Base-by-base conservation (phyloP, 35 echinoderm and acorn worm species). In the Stichopus chloronotus region DNA sequence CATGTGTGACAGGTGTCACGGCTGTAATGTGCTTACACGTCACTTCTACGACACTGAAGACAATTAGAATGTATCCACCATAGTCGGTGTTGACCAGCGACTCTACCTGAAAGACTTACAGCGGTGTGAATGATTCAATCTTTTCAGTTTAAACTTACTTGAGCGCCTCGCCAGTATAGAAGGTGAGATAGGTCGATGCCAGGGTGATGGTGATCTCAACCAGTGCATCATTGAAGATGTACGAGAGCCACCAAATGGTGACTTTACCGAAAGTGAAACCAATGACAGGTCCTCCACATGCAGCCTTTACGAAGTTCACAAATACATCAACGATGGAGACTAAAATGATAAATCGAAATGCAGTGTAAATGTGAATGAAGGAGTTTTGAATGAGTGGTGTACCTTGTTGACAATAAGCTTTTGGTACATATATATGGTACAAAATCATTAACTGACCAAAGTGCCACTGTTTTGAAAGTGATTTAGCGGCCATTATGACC, bases 191-290 rank as follows among this genome's bases (percentile, higher is more conserved):
- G 19, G 97, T 99, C 1, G 94, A 92, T 9, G 95, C 94, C 86
- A 99, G 74, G 0, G 97, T 99, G 59, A 99, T 99, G 61, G 97
- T 95, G 72, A 99, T 99, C 80, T 99, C 97, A 4, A 93, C 95
- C 94, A 99, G 88, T 13, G 97, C 97, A 61, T 99, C 97, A 71
- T 99, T 99, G 94, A 99, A 99, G 74, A 99, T 96, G 56, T 94
- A 78, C 4, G 97, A 99, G 4, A 99, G 79, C 94, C 94, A 96
- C 53, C 95, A 78, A 12, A 93, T 94, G 2, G 97, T 96, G 24
- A 99, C 20, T 59, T 96, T 99, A 16, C 90, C 97, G 58, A 95
- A 89, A 1, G 88, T 53, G n/a, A 92, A 90, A 43, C 97, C 97
- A 57, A 95, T 92, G 7, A 93, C 14, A 3, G 97, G 94, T 53